Percentiles rank a stretch among this genome's conserved stretches.
phyloP scores from a whole-genome alignment of 2,888 invertebrate species.

The Aspidiotus destructor region DNA sequence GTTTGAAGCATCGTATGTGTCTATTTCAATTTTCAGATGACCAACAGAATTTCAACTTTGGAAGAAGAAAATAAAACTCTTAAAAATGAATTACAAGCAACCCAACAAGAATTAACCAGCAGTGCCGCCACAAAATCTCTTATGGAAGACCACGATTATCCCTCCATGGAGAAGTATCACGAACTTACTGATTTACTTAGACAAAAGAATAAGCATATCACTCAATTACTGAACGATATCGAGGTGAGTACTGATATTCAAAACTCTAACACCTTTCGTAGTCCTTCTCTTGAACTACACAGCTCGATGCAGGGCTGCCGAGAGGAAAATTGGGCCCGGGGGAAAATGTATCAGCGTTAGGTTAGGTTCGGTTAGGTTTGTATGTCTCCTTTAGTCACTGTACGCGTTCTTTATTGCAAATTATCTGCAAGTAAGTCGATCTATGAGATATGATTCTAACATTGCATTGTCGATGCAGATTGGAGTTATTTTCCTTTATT shows the following conservation, averaged over 20 bases:
- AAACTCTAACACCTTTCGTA: too few relatives aligned
- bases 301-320: too few relatives aligned
- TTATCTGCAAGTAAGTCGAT: too few relatives aligned
- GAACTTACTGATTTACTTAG: conserved; percentile 50
- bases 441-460: too few relatives aligned
- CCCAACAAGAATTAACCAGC: conserved; percentile 42
- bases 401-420: too few relatives aligned
- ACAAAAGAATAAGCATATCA: conserved; percentile 67
- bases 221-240: conserved; percentile 61
- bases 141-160: conserved; percentile 46
- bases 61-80: conserved; percentile 47
- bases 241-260: conserved; percentile 48
- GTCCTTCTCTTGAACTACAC: too few relatives aligned
- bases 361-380: too few relatives aligned
- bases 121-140: conserved; percentile 43
- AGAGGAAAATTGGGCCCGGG: too few relatives aligned
- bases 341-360: too few relatives aligned
- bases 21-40: conserved; percentile 39
- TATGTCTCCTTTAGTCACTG: too few relatives aligned
- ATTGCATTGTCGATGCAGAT: too few relatives aligned
- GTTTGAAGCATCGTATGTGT: neutral
- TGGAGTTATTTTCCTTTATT: too few relatives aligned
- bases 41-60: conserved; percentile 42
- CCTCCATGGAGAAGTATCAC: conserved; percentile 47
- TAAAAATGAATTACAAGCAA: conserved; percentile 45